A percentile compares a stretch with the other conserved stretches of the same genome.
These are phyloP conservation scores for Xylocampa areola DNA, from an alignment of 2,888 invertebrate genomes.

Conservation along the genomic window DNA sequence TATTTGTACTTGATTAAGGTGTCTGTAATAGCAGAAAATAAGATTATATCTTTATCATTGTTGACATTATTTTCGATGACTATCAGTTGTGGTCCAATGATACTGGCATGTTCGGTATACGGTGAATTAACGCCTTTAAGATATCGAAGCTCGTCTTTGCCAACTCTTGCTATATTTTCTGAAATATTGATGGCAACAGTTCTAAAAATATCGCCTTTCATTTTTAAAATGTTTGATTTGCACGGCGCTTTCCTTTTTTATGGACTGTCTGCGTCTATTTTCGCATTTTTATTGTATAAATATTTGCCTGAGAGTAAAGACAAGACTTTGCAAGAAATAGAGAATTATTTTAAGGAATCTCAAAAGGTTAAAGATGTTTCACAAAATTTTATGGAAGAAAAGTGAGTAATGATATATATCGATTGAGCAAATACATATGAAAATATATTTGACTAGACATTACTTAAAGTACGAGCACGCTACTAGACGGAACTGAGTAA, in stretches of 20 bases:
- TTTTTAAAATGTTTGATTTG: constrained; percentile 58
- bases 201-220: constrained; percentile 63
- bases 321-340: constrained; percentile 65
- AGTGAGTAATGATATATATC: constrained; percentile 2
- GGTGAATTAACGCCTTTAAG: constrained; percentile 65
- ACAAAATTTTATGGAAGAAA: constrained; percentile 22
- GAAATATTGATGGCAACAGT: constrained; percentile 57
- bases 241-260: constrained; percentile 66
- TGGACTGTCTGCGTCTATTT: constrained; percentile 59
- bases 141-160: constrained; percentile 59
- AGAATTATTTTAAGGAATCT: constrained; percentile 54
- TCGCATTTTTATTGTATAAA: constrained; percentile 56
- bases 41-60: constrained; percentile 59
- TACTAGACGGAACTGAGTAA: too few species aligned
- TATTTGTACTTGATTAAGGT: constrained; percentile 66
- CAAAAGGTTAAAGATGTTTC: constrained; percentile 19
- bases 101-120: constrained; percentile 61
- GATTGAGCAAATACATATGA: background rate
- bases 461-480: background rate
- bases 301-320: constrained; percentile 69
- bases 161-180: constrained; percentile 54
- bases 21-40: constrained; percentile 57
- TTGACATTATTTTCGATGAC: constrained; percentile 63
- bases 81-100: constrained; percentile 68
- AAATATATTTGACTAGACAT: background rate